Percentiles rank a stretch among this genome's conserved stretches.
Evolutionary conservation across 23 tunicate species (phyloP).

Genomic region (Ascidia mentula): DNA sequence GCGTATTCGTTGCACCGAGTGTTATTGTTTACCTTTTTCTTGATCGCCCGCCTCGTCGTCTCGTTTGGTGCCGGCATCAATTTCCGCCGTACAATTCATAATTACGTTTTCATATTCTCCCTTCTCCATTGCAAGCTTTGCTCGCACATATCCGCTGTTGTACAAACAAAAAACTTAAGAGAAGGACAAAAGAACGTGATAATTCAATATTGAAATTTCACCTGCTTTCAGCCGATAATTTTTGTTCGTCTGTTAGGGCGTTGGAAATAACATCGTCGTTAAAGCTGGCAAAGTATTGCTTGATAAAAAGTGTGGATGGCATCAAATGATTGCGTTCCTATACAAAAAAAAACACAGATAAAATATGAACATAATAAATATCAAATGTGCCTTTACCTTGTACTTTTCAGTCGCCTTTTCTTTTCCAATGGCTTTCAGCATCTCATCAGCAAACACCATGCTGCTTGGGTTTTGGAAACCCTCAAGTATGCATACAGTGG

Average conservation of each 20-base stretch:
- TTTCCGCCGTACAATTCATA: conserved; percentile 62
- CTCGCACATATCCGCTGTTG: conserved; percentile 82
- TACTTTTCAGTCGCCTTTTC: conserved; percentile 67
- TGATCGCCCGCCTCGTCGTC: conserved; percentile 1
- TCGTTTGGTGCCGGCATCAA: conserved; percentile 14
- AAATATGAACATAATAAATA: not conserved
- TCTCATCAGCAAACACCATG: conserved; percentile 85
- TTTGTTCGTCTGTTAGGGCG: conserved; percentile 59
- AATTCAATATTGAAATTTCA: not conserved
- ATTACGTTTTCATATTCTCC: conserved; percentile 40
- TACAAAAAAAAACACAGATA: not conserved
- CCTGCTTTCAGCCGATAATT: conserved; percentile 27
- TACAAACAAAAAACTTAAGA: too few species aligned
- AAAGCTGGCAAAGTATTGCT: conserved; percentile 84
- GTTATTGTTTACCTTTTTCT: conserved; percentile 5
- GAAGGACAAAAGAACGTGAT: not conserved
- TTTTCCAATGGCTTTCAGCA: conserved; percentile 81
- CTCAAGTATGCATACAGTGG: conserved; percentile 92
- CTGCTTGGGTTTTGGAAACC: conserved; percentile 71
- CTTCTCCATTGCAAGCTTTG: conserved; percentile 46
- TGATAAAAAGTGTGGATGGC: conserved; percentile 71
- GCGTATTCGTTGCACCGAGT: too few species aligned
- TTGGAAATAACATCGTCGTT: conserved; percentile 55
- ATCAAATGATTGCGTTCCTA: conserved; percentile 62
- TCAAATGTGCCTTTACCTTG: conserved; percentile 34